Evolutionary conservation across 37 sponge, comb jelly and placozoan genomes (phyloP).

Genomic region (Haliclona indistincta): DNA sequence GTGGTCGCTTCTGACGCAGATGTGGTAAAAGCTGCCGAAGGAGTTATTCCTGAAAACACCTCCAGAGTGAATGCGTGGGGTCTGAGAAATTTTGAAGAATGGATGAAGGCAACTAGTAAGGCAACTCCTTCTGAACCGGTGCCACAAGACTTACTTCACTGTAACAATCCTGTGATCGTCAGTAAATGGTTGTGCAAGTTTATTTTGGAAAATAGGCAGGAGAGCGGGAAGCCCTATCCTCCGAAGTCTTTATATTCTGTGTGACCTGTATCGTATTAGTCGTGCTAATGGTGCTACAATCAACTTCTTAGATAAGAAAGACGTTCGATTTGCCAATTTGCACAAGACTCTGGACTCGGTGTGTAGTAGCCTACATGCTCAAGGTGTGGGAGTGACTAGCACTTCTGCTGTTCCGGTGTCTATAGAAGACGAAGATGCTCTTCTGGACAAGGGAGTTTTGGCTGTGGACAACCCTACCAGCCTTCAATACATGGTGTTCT

Average conservation of each 20-base stretch:
- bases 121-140: too few relatives aligned
- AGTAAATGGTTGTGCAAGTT: not conserved
- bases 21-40: too few relatives aligned
- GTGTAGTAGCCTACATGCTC: not conserved
- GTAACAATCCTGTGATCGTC: not conserved
- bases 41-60: too few relatives aligned
- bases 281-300: not conserved
- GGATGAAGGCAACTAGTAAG: too few relatives aligned
- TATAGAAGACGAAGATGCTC: not conserved
- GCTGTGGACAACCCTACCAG: not conserved
- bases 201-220: not conserved
- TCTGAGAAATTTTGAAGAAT: too few relatives aligned
- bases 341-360: not conserved
- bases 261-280: not conserved
- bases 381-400: not conserved
- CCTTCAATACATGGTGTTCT: not conserved
- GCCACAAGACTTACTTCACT: not conserved
- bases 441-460: not conserved
- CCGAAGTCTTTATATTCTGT: conserved; percentile 8
- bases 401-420: not conserved
- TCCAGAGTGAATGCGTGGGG: too few relatives aligned
- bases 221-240: not conserved
- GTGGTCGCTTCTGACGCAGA: too few relatives aligned
- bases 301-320: conserved; percentile 15
- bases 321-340: not conserved